Evolutionary conservation across 1,140 invertebrate species (phyloP).

Genomic region (Bombus pyrosoma): DNA sequence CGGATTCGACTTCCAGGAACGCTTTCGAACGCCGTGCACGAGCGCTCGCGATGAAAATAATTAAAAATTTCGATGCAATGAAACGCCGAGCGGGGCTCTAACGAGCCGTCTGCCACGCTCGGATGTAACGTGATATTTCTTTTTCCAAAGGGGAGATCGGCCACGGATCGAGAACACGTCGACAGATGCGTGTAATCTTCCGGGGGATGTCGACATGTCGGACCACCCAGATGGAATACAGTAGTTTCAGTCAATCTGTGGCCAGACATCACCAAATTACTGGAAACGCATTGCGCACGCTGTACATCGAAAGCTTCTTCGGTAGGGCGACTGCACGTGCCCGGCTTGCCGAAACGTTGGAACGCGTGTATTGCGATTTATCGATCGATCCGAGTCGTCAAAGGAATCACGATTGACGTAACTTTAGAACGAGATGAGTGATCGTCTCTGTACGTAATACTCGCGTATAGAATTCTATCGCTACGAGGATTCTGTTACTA

Average conservation of each 20-base stretch:
- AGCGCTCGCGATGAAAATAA: background rate
- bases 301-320: background rate
- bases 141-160: slow-evolving; percentile 38
- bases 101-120: slow-evolving; percentile 20
- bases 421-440: no score
- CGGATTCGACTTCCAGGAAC: background rate
- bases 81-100: background rate
- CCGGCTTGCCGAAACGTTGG: no score
- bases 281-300: background rate
- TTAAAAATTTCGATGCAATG: background rate
- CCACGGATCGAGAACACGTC: slow-evolving; percentile 51
- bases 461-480: no score
- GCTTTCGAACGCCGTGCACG: no score
- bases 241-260: slow-evolving; percentile 39
- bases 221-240: slow-evolving; percentile 55
- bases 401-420: no score
- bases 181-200: slow-evolving; percentile 60
- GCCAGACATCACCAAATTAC: slow-evolving; percentile 12
- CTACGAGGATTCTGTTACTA: background rate
- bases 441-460: no score
- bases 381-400: no score
- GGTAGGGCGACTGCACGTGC: no score
- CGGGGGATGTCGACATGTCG: slow-evolving; percentile 21
- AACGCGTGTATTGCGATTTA: no score
- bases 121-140: slow-evolving; percentile 45